phyloP scores from a whole-genome alignment of 2,797 vertebrate genomes.

The Periophthalmus magnuspinnatus region DNA sequence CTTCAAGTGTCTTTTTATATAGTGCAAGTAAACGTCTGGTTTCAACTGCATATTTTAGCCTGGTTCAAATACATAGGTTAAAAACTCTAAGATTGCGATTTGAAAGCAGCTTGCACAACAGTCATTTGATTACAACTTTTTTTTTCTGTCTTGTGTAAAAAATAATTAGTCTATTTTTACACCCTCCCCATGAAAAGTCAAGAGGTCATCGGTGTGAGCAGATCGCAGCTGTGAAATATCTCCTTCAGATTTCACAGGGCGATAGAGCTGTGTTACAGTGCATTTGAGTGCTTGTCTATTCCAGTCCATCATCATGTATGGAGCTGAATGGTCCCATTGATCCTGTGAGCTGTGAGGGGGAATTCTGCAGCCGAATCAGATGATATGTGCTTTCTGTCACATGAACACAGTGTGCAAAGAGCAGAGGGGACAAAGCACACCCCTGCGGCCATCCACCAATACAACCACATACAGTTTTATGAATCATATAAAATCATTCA shows the following conservation, averaged over 20 bases:
- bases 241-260: constrained; percentile 7
- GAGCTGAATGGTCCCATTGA: constrained; percentile 33
- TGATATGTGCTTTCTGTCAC: constrained; percentile 67
- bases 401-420: constrained; percentile 66
- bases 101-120: neutral
- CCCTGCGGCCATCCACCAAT: neutral
- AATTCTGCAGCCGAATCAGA: constrained; percentile 63
- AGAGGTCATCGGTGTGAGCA: constrained; percentile 5
- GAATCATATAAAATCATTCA: too few species aligned
- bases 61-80: too few species aligned
- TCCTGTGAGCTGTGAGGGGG: constrained; percentile 33
- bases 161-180: neutral
- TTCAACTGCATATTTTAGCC: too few species aligned
- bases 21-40: too few species aligned
- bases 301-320: constrained; percentile 22
- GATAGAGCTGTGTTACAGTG: neutral
- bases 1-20: too few species aligned
- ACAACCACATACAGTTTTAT: neutral
- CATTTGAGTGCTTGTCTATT: constrained; percentile 18
- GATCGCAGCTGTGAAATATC: constrained; percentile 15
- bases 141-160: neutral
- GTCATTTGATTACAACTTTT: neutral
- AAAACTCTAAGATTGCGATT: neutral
- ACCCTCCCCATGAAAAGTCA: neutral
- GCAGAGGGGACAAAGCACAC: constrained; percentile 30